Conservation (phyloP, 2,113 vertebrate species). For the Neoarius graeffei region DNA sequence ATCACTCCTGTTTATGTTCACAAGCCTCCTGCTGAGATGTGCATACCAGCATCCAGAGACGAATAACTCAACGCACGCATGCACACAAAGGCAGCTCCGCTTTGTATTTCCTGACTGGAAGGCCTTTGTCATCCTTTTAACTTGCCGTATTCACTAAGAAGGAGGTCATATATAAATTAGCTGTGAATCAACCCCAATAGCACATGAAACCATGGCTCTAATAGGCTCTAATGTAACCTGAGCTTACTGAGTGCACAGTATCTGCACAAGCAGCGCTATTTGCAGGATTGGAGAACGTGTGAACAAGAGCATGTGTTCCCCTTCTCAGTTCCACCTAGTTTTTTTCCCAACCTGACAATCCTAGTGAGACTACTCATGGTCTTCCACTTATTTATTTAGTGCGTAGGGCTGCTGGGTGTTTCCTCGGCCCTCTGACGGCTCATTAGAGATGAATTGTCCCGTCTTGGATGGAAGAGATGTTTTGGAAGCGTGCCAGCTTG, state of each 20-base stretch:
- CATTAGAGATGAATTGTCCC: conserved; percentile 58
- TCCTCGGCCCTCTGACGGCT: conserved; percentile 61
- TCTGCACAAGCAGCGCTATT: conserved; percentile 16
- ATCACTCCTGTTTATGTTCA: conserved; percentile 57
- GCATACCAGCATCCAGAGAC: conserved; percentile 35
- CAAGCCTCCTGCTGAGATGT: conserved; percentile 34
- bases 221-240: conserved; percentile 16
- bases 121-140: conserved; percentile 1
- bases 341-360: conserved; percentile 26
- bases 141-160: background rate
- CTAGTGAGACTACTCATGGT: conserved; percentile 11
- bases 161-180: background rate
- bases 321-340: conserved; percentile 13
- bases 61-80: background rate
- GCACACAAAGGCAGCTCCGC: conserved; percentile 15
- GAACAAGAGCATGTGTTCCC: conserved; percentile 35
- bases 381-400: conserved; percentile 13
- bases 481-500: conserved; percentile 66
- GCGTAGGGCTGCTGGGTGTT: conserved; percentile 37
- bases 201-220: background rate
- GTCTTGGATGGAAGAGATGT: conserved; percentile 53
- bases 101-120: background rate
- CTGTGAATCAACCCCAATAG: background rate
- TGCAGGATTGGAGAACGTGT: conserved; percentile 21
- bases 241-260: conserved; percentile 18